These are phyloP conservation scores for Micronisus gabar DNA, from an alignment of 2,113 vertebrate species.

Conservation along the genomic window DNA sequence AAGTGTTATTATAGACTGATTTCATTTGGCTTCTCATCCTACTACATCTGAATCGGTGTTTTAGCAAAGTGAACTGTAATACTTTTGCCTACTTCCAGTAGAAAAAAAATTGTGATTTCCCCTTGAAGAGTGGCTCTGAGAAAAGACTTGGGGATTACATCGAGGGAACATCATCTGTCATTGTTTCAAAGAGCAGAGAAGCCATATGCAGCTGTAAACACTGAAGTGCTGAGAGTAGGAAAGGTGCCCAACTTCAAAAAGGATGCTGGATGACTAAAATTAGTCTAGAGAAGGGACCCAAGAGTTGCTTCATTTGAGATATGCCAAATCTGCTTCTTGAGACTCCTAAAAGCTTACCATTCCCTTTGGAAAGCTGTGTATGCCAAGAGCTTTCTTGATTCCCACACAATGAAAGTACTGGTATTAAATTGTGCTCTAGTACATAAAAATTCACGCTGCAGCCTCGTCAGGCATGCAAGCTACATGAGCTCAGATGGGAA, in stretches of 20 bases:
- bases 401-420: not conserved
- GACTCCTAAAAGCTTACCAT: not conserved
- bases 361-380: not conserved
- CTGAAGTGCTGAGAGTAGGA: not conserved
- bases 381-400: not conserved
- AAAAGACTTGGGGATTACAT: not conserved
- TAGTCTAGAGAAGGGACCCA: not conserved
- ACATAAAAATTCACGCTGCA: fast-evolving
- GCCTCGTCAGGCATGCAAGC: not conserved
- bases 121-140: not conserved
- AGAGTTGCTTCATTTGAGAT: not conserved
- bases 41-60: not conserved
- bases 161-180: not conserved
- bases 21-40: not conserved
- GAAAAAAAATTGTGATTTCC: fast-evolving
- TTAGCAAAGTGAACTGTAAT: not conserved
- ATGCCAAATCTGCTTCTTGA: not conserved
- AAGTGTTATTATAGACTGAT: not conserved
- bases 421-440: not conserved
- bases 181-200: not conserved
- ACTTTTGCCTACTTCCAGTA: not conserved
- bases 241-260: not conserved
- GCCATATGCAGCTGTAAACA: not conserved
- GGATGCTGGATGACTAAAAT: not conserved
- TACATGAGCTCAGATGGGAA: not conserved